Evolutionary conservation across 1,140 invertebrate species (phyloP), one percentile per base, ranked within the genome.

Genomic region (Drosophila prosaltans): DNA sequence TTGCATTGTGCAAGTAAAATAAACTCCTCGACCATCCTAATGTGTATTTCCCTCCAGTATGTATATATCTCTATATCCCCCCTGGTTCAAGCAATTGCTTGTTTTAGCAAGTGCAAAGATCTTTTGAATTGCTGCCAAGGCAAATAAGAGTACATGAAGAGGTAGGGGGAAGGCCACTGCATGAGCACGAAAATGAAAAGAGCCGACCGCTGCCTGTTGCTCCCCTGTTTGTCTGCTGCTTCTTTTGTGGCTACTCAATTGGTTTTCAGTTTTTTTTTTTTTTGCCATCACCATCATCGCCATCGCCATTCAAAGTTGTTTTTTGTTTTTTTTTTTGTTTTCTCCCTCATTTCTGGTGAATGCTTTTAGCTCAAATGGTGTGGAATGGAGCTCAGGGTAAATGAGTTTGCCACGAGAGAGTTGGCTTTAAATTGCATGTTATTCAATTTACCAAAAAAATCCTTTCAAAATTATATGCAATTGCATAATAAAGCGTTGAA

Each of bases 91-190:
- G 8, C 16, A 28, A 11, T 39, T 41, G 32, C 9, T 45, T 59
- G 57, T 59, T 59, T 40, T 16, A 40, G 24, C 21, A 67, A 65
- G 54, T 41, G 70, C 55, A 73, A 73, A 74, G 36, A 61, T 74
- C 39, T 74, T 67, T 74, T 74, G 72, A 74, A 65, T 66, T 40
- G 24, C 43, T 74, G 72, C 72, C 63, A 74, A 72, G 16, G 57
- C 48, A 66, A 16, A 21, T 36, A 40, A 4, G 36, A 1, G 4
- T 30, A 2, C 28, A 30, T 30, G 28, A 4, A 30, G 28, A 4
- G 28, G 28, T 2, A 30, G 16, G 16, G 16, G 16, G 16, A 16
- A 16, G 16, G 16, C 16, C 16, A 16, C 16, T 16, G 16, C 16
- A 16, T 16, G 16, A n/a, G 7, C 7, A 16, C 5, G 30, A 21